Evolutionary conservation across 2,113 vertebrate species (phyloP), one percentile per base, ranked within the genome.

Genomic region (Aphelocoma coerulescens): DNA sequence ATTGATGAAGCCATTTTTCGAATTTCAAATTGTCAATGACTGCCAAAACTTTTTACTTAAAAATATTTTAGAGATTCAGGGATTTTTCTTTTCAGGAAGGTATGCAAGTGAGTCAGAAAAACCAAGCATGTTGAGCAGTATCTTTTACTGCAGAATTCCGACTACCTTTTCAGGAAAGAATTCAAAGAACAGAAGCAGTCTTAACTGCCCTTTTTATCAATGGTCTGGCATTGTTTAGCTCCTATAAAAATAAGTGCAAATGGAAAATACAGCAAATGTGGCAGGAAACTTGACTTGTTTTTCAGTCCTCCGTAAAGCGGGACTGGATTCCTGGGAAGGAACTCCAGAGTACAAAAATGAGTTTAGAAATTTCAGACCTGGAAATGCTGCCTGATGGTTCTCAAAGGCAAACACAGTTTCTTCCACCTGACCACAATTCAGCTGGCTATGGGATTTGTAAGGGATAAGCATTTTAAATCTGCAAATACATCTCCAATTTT

Each of bases 341-440:
- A 67, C 1, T 44, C 16, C 5, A 3, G 6, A 78, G 3, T 43
- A 68, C 1, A 44, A 68, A 57, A 51, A 3, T 1, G 5, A 66
- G 44, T 49, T 26, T 11, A n/a, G 22, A 80, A 16, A 73, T 73
- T 77, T 73, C 59, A 69, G 49, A 41, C 18, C 24, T 86, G 37
- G 30, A 83, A 88, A 76, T 58, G 33, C 1, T 65, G 10, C 6
- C 37, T 57, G 13, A 27, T n/a, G 13, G 2, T 79, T 61, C 71
- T 61, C 17, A 44, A 55, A 89, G n/a, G 13, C 5, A 41, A 89
- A 35, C 9, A 6, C 0, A 1, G 6, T 41, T 89, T 76, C 43
- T 92, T 84, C 12, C 12, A 66, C 9, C 46, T 71, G 46, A 74
- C 37, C 23, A 74, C n/a, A 49, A 5, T 80, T 69, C 43, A 77